Evolutionary conservation across 2,113 vertebrate genomes (phyloP), one percentile per base, ranked within the genome.

Genomic region (Machaerirhynchus nigripectus): DNA sequence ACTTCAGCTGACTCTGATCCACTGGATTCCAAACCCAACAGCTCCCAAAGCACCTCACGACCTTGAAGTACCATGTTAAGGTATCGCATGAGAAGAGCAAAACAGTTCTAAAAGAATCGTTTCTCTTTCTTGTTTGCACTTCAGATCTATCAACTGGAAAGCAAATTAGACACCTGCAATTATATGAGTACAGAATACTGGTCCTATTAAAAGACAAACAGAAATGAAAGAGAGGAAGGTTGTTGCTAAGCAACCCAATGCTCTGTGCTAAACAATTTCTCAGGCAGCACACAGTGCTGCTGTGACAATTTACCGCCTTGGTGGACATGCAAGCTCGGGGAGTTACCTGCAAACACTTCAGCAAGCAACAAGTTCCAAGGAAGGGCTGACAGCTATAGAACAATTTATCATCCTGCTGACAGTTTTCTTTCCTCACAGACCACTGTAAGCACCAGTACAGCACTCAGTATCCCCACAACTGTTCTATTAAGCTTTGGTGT

Each of bases 311-410:
- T 11, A 26, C 49, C 49, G 77, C 44, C 47, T 47, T 56, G 18
- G 2, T 1, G 14, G 74, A 26, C 39, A 17, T 0, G 0, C 2
- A 4, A 59, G 52, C 46, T 37, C 4, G 0, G 33, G 37, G 63
- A 90, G 64, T 39, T 14, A 92, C 85, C 64, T 81, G 79, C 49
- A 44, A 24, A 71, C 24, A 57, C 35, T 9, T 60, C 56, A 56
- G 69, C 39, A 46, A 77, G 69, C 67, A 90, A 77, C 56, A 69
- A 28, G 78, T 24, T 16, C 42, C 7, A 13, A 83, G 35, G 59
- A 64, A 77, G 56, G 50, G 56, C 52, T 74, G 49, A 82, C 13
- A 52, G 50, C 30, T 56, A 1, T 1, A 5, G 12, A 44, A 27
- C 7, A 31, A 67, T 24, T 59, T 33, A 10, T 50, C 22, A 3